Evolutionary conservation across 2,797 vertebrate species (phyloP).

Genomic region (Odontamblyopus lacepedii): DNA sequence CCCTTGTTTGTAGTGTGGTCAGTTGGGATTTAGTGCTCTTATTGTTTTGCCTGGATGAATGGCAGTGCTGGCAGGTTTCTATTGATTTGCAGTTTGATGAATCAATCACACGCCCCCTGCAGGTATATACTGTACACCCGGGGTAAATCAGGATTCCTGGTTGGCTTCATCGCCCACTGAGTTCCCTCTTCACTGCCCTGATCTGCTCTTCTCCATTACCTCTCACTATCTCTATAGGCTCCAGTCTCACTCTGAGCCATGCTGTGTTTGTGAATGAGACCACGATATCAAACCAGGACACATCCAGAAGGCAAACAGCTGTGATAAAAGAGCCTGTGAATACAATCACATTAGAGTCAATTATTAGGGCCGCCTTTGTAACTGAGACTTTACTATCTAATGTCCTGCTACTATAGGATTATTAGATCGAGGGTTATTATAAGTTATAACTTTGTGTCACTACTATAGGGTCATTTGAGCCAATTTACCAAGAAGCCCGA

Average conservation of each 20-base stretch:
- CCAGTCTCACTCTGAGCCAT: constrained; percentile 29
- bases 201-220: constrained; percentile 33
- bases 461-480: too few species aligned
- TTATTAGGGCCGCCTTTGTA: too few species aligned
- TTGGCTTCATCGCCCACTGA: constrained; percentile 29
- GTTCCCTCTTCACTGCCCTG: constrained; percentile 45
- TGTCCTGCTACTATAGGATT: too few species aligned
- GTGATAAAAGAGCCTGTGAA: too few species aligned
- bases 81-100: constrained; percentile 64
- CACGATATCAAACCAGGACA: constrained; percentile 26
- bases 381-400: too few species aligned
- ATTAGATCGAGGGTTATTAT: too few species aligned
- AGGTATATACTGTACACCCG: constrained; percentile 40
- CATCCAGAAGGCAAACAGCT: constrained; percentile 8
- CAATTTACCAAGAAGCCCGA: too few species aligned
- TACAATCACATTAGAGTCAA: too few species aligned
- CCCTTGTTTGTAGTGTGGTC: constrained; percentile 24
- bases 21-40: constrained; percentile 33
- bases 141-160: constrained; percentile 32
- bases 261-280: constrained; percentile 14
- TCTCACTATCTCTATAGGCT: constrained; percentile 18
- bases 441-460: too few species aligned
- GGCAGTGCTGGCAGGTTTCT: constrained; percentile 47
- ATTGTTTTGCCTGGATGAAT: constrained; percentile 47
- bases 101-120: constrained; percentile 63